Conservation (phyloP, 2,113 vertebrate species). For the Eretmochelys imbricata region DNA sequence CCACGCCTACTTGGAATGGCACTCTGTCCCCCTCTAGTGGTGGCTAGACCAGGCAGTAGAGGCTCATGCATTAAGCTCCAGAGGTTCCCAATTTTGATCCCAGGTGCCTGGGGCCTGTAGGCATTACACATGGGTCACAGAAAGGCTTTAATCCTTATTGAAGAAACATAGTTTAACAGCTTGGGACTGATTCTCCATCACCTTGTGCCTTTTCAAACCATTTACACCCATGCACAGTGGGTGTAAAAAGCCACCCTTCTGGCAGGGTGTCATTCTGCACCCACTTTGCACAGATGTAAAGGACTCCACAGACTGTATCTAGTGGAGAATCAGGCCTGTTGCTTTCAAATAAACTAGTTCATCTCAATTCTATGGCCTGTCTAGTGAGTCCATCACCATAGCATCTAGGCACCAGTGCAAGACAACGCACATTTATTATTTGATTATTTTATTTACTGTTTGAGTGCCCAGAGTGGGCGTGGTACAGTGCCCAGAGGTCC, state of each 20-base stretch:
- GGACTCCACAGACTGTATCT: background rate
- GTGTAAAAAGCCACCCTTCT: background rate
- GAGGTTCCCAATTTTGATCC: background rate
- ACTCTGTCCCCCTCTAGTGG: no score
- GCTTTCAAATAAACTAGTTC: background rate
- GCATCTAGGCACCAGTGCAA: background rate
- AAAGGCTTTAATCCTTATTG: background rate
- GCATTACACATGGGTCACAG: background rate
- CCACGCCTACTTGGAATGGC: no score
- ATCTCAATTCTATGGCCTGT: background rate
- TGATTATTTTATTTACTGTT: background rate
- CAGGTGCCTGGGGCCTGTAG: background rate
- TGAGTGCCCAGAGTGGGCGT: background rate
- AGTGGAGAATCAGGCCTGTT: background rate
- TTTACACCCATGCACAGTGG: background rate
- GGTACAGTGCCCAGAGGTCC: background rate
- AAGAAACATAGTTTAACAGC: background rate
- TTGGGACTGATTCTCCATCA: background rate
- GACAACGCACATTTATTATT: background rate
- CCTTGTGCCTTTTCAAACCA: background rate
- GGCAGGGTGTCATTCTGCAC: background rate
- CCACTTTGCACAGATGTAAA: background rate
- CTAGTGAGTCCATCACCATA: background rate
- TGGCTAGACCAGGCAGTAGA: background rate
- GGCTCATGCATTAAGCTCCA: background rate